phyloP scores from a whole-genome alignment of 2,113 vertebrate species.

The Bubo blakistoni region DNA sequence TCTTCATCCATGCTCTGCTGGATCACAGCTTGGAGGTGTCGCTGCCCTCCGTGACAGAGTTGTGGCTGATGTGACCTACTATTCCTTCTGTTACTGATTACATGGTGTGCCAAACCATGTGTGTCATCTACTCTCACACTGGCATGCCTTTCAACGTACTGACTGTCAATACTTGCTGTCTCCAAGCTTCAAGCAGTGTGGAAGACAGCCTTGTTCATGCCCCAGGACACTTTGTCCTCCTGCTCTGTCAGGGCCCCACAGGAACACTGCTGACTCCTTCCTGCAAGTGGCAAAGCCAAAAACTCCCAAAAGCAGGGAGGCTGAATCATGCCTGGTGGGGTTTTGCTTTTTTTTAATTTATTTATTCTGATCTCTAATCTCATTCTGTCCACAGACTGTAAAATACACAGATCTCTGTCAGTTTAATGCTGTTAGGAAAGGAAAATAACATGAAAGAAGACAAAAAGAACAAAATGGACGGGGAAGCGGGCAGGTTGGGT shows the following conservation, averaged over 20 bases:
- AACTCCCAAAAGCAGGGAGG: not conserved
- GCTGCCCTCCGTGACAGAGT: not conserved
- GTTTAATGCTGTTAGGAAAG: not conserved
- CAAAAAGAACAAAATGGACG: not conserved
- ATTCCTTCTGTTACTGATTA: not conserved
- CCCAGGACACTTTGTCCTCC: not conserved
- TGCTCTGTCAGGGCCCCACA: rapidly evolving
- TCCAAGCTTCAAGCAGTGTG: not conserved
- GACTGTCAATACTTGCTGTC: not conserved
- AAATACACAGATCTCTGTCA: not conserved
- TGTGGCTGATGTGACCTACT: not conserved
- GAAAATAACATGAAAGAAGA: not conserved
- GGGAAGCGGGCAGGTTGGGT: not conserved
- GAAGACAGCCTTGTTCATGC: constrained; percentile 7
- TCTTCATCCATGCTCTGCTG: not conserved
- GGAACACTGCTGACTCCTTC: not conserved
- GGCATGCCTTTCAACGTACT: not conserved
- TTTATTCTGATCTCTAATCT: not conserved
- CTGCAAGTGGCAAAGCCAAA: not conserved
- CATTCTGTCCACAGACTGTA: not conserved
- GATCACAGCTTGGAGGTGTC: not conserved
- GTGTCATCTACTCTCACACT: not conserved
- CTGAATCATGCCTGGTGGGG: not conserved
- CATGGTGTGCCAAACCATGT: not conserved
- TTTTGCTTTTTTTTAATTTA: not conserved